Percentiles rank a stretch among this genome's conserved stretches.
Evolutionary conservation across 2,797 vertebrate genomes (phyloP).

Genomic region (Aphelocoma californica): DNA sequence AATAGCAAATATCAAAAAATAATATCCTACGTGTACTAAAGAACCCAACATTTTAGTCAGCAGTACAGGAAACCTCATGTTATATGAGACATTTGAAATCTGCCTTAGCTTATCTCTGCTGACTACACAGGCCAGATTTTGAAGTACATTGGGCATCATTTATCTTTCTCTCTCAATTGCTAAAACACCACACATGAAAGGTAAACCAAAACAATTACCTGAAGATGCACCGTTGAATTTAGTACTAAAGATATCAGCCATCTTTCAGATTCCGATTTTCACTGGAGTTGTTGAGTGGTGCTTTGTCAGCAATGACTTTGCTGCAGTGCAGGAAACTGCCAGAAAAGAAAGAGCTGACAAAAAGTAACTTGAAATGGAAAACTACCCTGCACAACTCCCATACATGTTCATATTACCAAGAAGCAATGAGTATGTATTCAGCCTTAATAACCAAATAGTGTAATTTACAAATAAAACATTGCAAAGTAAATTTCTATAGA

Average conservation of each 20-base stretch:
- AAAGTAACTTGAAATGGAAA: not conserved
- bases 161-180: not conserved
- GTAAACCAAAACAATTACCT: not conserved
- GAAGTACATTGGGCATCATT: not conserved
- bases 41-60: not conserved
- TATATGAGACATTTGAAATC: not conserved
- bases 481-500: conserved; percentile 24
- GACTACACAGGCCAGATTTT: not conserved
- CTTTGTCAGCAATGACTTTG: conserved; percentile 46
- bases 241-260: not conserved
- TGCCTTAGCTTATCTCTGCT: not conserved
- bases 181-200: not conserved
- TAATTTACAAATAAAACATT: conserved; percentile 40
- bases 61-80: not conserved
- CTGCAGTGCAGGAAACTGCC: conserved; percentile 32
- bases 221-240: not conserved
- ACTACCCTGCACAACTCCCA: not conserved
- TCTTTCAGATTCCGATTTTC: not conserved
- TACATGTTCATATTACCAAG: not conserved
- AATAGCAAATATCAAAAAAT: not conserved
- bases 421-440: conserved; percentile 18
- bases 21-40: not conserved
- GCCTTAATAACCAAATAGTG: not conserved
- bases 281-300: not conserved
- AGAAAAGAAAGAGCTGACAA: not conserved